Evolutionary conservation across 2,797 vertebrate genomes (phyloP), one percentile per base, ranked within the genome.

Genomic region (Kryptolebias ocellatus): DNA sequence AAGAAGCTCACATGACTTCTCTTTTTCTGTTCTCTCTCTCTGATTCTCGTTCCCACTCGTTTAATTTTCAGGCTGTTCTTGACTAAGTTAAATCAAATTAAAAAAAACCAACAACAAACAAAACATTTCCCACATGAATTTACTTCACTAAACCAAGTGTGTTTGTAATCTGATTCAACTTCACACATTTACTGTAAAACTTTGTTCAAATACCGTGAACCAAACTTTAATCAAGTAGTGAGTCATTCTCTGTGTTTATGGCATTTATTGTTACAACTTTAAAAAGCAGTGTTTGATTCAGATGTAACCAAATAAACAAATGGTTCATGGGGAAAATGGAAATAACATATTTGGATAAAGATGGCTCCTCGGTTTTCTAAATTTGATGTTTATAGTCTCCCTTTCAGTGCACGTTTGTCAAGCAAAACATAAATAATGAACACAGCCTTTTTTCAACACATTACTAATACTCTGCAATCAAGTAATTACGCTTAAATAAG

Each of bases 81-180:
- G 86, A 90, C 84, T 83, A 82, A 92, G 89, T 76, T 76, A 77
- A 79, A 34, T 31, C 20, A 29, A 31, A 55, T 54, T 18, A 72
- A 24, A 24, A 24, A 24, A 24, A 1, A 1, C 20, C 20, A 24
- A 24, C 20, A 24, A 24, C 20, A 24, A 24, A 24, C 20, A 24
- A 24, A 24, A 24, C 20, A 24, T 68, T 31, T 62, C 47, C 55
- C 67, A 28, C 51, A 54, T 20, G 56, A 66, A 51, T 55, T 37
- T 64, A 27, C 11, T 39, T 39, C 10, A 11, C 37, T 11, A 39
- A 39, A 9, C 76, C 57, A 66, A 76, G 66, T 70, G n/a, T 47
- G 46, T 54, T 61, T 7, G 18, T 47, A 47, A 46, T 37, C 8
- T 12, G 56, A 29, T 76, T 45, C 4, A 15, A 71, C 64, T 60